These are phyloP conservation scores for Temnothorax longispinosus DNA, from an alignment of 1,140 invertebrate genomes.

Conservation along the genomic window DNA sequence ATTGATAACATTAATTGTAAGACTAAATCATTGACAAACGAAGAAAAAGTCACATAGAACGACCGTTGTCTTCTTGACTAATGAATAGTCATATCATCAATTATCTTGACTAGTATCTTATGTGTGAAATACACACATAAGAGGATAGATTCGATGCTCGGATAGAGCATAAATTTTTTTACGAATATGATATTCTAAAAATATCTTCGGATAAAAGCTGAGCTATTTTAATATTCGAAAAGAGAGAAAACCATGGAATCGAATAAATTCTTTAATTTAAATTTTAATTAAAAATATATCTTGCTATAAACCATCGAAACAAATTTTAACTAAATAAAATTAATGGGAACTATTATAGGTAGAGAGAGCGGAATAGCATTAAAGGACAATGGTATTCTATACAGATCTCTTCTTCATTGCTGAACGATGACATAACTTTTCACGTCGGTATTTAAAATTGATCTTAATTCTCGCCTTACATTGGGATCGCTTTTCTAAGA, in stretches of 20 bases:
- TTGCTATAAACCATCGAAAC: not conserved
- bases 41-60: not conserved
- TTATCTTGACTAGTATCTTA: not conserved
- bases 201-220: not conserved
- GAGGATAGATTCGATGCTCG: not conserved
- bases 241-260: not conserved
- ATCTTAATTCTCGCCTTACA: not conserved
- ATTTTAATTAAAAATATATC: not conserved
- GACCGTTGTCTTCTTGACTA: not conserved
- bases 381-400: not conserved
- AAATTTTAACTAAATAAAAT: conserved; percentile 10
- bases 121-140: not conserved
- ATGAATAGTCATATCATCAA: not conserved
- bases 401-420: not conserved
- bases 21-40: not conserved
- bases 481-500: not conserved
- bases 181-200: not conserved
- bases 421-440: not conserved
- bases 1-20: not conserved
- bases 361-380: not conserved
- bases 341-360: not conserved
- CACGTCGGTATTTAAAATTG: not conserved
- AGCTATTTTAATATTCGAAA: not conserved
- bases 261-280: not conserved
- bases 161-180: not conserved